Conservation (phyloP, 1,140 invertebrate species). For the Homarus americanus region DNA sequence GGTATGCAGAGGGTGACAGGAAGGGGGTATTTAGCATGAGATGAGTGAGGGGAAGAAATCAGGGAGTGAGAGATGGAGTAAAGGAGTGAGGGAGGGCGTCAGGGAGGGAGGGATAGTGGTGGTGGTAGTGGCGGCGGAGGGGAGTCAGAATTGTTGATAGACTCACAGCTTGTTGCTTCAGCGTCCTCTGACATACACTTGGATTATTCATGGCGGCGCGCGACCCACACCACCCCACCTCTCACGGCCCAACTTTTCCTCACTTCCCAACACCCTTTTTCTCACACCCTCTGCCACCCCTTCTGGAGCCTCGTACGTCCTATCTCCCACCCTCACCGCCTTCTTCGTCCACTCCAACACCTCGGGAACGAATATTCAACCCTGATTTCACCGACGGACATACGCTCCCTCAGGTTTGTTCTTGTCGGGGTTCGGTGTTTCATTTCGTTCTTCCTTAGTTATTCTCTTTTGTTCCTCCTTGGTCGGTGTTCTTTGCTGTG, state of each 20-base stretch:
- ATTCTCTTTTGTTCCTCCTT: too few relatives aligned
- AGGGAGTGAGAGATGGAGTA: too few relatives aligned
- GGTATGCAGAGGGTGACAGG: too few relatives aligned
- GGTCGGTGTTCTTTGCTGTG: too few relatives aligned
- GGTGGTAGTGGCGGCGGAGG: not conserved
- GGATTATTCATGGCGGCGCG: conserved; percentile 30
- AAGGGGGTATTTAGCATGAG: too few relatives aligned
- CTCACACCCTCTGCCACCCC: not conserved
- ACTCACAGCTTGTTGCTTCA: conserved; percentile 19
- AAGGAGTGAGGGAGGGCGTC: not conserved
- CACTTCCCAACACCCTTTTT: not conserved
- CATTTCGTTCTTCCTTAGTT: too few relatives aligned
- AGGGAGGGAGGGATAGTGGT: not conserved
- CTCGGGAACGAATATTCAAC: too few relatives aligned
- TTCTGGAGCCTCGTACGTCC: not conserved
- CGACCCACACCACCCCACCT: not conserved
- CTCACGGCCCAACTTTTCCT: not conserved
- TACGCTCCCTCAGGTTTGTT: too few relatives aligned
- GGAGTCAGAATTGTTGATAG: conserved; percentile 43
- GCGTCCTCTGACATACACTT: conserved; percentile 31
- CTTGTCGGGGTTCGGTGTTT: too few relatives aligned
- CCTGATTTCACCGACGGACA: too few relatives aligned
- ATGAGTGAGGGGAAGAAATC: too few relatives aligned
- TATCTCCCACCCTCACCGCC: not conserved
- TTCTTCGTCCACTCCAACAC: too few relatives aligned